Base-by-base conservation (phyloP, 2,797 vertebrate species). In the Aplochiton taeniatus region DNA sequence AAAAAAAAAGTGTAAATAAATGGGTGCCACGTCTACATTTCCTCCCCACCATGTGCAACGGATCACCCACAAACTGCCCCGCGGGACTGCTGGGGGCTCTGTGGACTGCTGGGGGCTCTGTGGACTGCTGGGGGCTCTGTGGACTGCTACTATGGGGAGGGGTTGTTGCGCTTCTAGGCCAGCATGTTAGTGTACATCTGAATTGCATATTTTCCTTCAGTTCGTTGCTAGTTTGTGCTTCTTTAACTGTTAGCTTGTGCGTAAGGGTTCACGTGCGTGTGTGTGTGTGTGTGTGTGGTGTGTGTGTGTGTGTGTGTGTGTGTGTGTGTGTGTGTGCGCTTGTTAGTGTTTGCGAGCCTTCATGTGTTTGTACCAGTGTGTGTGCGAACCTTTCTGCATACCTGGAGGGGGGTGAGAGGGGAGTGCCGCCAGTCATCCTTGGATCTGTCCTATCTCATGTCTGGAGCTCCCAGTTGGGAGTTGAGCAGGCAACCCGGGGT, bases 401-500 rank as follows among this genome's bases (percentile, higher is more conserved):
- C 31, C 31, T 31, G 31, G 31, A 31, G 6, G 31, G 6, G 31
- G 60, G 65, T 74, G 63, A 65, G 67, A 77, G 82, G 80, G 69
- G 80, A 66, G 48, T 74, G 74, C 83, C 85, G 77, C 82, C 78
- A 74, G 79, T 87, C 87, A 83, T 83, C 81, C 78, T 67, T 75
- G 76, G 81, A 82, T 87, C 85, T 76, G 67, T 14, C 74, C 89
- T 89, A 89, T 89, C 83, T 89, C 82, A 86, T 85, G 87, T 88
- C 84, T 90, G 84, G 75, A 74, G 77, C 72, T 76, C 83, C 80
- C 81, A 83, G 75, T 83, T 80, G 85, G 86, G 85, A 84, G 69
- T 57, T 49, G 52, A 80, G 74, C 75, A 76, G 79, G 70, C 73
- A 80, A 84, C 79, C 79, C 45, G 81, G 87, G 85, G 87, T 85